Evolutionary conservation across 1,140 invertebrate genomes (phyloP), one percentile per base, ranked within the genome.

Genomic region (Drosophila mojavensis): DNA sequence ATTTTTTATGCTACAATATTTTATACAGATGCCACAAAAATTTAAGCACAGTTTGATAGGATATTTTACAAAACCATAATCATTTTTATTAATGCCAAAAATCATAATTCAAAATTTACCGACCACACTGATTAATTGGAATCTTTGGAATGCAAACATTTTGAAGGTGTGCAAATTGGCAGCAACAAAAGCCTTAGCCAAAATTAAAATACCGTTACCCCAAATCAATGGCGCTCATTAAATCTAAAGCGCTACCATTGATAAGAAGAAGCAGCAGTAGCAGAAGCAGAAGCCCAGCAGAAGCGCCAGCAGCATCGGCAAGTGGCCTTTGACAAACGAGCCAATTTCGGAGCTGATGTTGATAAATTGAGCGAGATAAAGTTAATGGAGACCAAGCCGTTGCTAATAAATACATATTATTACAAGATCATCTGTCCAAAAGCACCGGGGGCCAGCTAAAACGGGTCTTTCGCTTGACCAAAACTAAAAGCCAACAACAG

Each of bases 231-330:
- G 64, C 45, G 64, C 64, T 73, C 70, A 55, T 77, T 75, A 85
- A 78, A 82, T 81, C 66, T 81, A 75, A 85, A 81, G 74, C 81
- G 82, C 81, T 85, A 84, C 81, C 64, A 74, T 58, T 60, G 63
- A 51, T 51, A 60, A 60, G 48, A 24, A 50, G 48, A 24, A 50
- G 48, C 6, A 48, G 28, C 51, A 53, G 62, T 36, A 58, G 50
- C 36, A 28, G 47, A 4, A 50, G 48, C 7, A 20, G n/a, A 5
- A 53, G 9, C 28, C 28, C 33, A 33, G 33, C 33, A 33, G 28
- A 30, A 30, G n/a, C 7, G 6, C 33, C 33, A 33, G 33, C 33
- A 30, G 28, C 33, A 33, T 5, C 33, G 9, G 50, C 36, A 39
- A 58, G 13, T 53, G 47, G 54, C 47, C 36, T 33, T 50, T 36